Conservation (phyloP, 2,888 invertebrate species). For the Mythimna lalbum region DNA sequence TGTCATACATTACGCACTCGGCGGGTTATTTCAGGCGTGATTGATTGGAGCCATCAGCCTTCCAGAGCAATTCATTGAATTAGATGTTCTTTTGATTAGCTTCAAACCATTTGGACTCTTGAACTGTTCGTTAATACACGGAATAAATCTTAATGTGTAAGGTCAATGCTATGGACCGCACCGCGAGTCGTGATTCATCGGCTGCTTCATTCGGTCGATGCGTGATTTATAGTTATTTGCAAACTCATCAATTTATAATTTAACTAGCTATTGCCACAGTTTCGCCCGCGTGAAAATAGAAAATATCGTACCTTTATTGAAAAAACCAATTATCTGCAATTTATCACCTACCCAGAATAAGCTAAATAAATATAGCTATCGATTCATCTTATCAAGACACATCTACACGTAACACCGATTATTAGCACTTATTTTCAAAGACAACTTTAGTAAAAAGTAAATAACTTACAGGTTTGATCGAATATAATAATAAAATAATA, state of each 20-base stretch:
- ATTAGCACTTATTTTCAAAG: too few relatives aligned
- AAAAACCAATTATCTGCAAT: too few relatives aligned
- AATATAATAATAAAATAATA: too few relatives aligned
- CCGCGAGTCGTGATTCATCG: conserved; percentile 15
- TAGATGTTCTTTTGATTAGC: conserved; percentile 40
- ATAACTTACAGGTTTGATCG: too few relatives aligned
- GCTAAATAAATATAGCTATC: too few relatives aligned
- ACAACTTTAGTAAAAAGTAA: too few relatives aligned
- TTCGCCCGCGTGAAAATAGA: too few relatives aligned
- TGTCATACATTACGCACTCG: conserved; percentile 18
- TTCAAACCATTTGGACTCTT: conserved; percentile 37
- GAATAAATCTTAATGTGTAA: conserved; percentile 45
- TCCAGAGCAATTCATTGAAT: conserved; percentile 47
- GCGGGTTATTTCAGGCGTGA: conserved; percentile 49
- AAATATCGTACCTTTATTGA: too few relatives aligned
- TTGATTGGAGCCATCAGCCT: conserved; percentile 47
- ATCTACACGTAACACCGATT: too few relatives aligned
- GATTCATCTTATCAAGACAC: too few relatives aligned
- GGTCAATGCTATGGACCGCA: conserved; percentile 39
- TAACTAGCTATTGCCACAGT: neutral
- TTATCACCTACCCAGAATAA: too few relatives aligned
- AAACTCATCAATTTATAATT: neutral
- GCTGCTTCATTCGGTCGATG: conserved; percentile 3
- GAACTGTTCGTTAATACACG: conserved; percentile 42
- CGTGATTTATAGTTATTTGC: conserved; percentile 8